Percentiles rank a stretch among this genome's conserved stretches.
Conservation (phyloP, 2,888 invertebrate genomes). For the Rhabditoides inermis region DNA sequence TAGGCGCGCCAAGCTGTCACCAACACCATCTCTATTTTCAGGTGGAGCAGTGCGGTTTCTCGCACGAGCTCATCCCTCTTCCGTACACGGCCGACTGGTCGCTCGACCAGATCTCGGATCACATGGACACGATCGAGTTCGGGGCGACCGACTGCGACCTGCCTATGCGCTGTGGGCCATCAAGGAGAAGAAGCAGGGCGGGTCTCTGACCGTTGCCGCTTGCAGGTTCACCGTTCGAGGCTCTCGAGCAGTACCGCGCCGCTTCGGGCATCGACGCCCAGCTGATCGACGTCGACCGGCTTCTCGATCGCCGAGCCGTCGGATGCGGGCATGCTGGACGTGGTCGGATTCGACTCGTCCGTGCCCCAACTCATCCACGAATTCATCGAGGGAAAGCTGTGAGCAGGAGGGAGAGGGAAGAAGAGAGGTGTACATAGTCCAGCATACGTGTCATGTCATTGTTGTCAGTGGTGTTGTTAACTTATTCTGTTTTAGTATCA, state of each 20-base stretch:
- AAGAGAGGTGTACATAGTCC: too few species aligned
- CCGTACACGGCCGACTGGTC: constrained; percentile 30
- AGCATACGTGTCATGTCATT: too few species aligned
- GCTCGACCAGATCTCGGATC: constrained; percentile 19
- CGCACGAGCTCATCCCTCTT: constrained; percentile 22
- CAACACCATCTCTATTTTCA: neutral
- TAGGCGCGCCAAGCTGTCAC: too few species aligned
- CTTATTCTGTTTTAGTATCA: too few species aligned
- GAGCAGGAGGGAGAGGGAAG: too few species aligned
- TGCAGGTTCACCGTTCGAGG: constrained; percentile 56
- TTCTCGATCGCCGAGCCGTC: constrained; percentile 54
- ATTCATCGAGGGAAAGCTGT: constrained; percentile 49
- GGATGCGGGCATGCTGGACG: constrained; percentile 54
- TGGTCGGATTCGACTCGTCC: constrained; percentile 54
- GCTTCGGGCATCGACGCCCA: constrained; percentile 47
- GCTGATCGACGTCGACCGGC: constrained; percentile 47
- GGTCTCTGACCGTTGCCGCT: too few species aligned
- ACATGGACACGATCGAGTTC: constrained; percentile 23
- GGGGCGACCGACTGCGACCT: constrained; percentile 53
- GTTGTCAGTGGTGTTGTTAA: too few species aligned
- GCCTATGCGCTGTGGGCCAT: constrained; percentile 66
- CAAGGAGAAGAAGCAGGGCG: constrained; percentile 60
- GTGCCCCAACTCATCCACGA: constrained; percentile 52
- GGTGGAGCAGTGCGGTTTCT: constrained; percentile 34
- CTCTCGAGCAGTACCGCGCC: constrained; percentile 61